Evolutionary conservation across 2,797 vertebrate genomes (phyloP).

Genomic region (Tinamus major): DNA sequence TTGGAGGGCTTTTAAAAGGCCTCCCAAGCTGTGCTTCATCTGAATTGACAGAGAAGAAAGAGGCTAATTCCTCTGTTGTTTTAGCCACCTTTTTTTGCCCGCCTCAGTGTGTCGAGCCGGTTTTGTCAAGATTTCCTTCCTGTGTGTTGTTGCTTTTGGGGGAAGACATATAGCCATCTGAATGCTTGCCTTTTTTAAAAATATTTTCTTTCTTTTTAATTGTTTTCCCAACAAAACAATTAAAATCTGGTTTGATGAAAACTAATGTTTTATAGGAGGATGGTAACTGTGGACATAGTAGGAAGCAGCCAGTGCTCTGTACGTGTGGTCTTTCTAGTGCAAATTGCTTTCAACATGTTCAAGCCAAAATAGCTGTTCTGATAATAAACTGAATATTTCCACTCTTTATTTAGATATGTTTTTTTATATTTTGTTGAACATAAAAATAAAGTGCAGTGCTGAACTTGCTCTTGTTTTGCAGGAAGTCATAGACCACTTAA

Average conservation of each 20-base stretch:
- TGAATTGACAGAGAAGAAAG: not conserved
- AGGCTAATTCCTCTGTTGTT: not conserved
- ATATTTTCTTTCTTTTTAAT: not conserved
- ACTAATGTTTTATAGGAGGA: not conserved
- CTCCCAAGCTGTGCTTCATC: not conserved
- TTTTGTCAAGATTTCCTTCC: not conserved
- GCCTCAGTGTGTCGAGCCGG: not conserved
- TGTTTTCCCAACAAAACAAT: not conserved
- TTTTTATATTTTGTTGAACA: slow-evolving; percentile 1
- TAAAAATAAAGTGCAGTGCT: slow-evolving; percentile 33
- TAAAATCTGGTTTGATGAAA: not conserved
- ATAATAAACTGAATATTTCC: not conserved
- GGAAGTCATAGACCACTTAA: slow-evolving; percentile 55
- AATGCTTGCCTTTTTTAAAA: not conserved
- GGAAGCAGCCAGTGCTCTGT: not conserved
- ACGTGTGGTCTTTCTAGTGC: not conserved
- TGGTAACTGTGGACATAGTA: not conserved
- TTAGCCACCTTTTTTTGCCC: not conserved
- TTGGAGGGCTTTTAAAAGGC: not conserved
- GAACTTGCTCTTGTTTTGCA: slow-evolving; percentile 56
- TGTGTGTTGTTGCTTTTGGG: not conserved
- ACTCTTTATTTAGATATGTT: not conserved
- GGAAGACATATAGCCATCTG: not conserved
- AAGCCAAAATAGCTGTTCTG: not conserved
- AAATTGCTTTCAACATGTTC: not conserved